Evolutionary conservation across 1,140 invertebrate species (phyloP).

Genomic region (Brachionus koreanus): DNA sequence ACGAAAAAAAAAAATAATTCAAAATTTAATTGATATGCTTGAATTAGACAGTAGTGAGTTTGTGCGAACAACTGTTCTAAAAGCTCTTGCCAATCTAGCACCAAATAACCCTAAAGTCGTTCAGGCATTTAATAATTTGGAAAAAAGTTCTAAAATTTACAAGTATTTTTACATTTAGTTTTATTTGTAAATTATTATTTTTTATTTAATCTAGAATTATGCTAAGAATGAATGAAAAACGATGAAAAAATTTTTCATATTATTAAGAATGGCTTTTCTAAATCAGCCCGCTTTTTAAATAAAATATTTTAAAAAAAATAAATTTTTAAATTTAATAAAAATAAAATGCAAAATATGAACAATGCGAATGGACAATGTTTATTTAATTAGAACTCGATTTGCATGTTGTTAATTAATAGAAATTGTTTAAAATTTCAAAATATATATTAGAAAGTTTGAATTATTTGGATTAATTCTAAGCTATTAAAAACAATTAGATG

Average conservation of each 20-base stretch:
- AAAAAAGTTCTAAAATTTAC: conserved; percentile 35
- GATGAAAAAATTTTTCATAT: too few species aligned
- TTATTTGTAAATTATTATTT: not conserved
- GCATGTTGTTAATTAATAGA: too few species aligned
- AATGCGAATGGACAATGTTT: too few species aligned
- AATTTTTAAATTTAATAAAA: too few species aligned
- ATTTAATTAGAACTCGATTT: too few species aligned
- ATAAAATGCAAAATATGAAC: too few species aligned
- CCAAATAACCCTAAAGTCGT: conserved; percentile 7
- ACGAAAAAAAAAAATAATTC: conserved; percentile 53
- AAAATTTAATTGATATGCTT: conserved; percentile 54
- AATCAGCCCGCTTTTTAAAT: not conserved
- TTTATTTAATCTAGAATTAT: not conserved
- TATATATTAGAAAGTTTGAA: too few species aligned
- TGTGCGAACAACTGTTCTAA: conserved; percentile 53
- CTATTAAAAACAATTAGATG: too few species aligned
- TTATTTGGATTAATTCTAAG: too few species aligned
- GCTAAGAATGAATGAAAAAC: conserved; percentile 18
- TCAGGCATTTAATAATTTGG: conserved; percentile 40
- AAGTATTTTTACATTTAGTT: not conserved
- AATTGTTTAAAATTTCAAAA: too few species aligned
- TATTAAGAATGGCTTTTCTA: not conserved
- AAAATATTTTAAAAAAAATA: not conserved
- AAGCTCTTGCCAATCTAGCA: not conserved
- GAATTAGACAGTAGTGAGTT: conserved; percentile 56